Evolutionary conservation across 2,888 invertebrate genomes (phyloP).

Genomic region (Lydus trimaculatus): DNA sequence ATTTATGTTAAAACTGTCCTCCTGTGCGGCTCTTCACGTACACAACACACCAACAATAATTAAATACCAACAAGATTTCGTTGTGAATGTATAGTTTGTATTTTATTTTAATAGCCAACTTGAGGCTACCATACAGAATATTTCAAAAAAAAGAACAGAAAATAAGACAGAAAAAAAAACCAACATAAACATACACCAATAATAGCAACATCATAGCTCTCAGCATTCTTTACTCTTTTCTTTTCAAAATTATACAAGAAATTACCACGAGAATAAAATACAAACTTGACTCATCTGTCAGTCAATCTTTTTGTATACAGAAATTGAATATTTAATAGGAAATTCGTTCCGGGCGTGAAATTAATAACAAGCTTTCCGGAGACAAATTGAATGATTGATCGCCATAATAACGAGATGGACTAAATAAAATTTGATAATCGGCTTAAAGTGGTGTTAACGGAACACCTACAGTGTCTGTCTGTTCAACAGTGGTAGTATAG

Average conservation of each 20-base stretch:
- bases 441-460: slow-evolving; percentile 47
- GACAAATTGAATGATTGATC: slow-evolving; percentile 41
- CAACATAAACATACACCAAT: background rate
- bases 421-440: slow-evolving; percentile 52
- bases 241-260: background rate
- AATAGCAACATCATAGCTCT: slow-evolving; percentile 10
- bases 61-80: slow-evolving; percentile 40
- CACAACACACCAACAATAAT: slow-evolving; percentile 32
- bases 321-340: slow-evolving; percentile 1
- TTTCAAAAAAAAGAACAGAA: background rate
- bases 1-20: slow-evolving; percentile 38
- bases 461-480: slow-evolving; percentile 38
- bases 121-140: background rate
- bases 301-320: background rate
- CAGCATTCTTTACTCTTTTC: background rate
- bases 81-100: slow-evolving; percentile 34
- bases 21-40: slow-evolving; percentile 38
- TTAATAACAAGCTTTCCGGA: background rate
- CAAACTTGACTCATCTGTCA: slow-evolving; percentile 5
- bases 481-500: slow-evolving; percentile 20
- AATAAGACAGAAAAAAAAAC: background rate
- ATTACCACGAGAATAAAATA: background rate
- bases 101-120: slow-evolving; percentile 40
- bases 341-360: background rate
- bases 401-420: slow-evolving; percentile 43